phyloP scores from a whole-genome alignment of 2,888 invertebrate genomes.

The Andrena camellia region DNA sequence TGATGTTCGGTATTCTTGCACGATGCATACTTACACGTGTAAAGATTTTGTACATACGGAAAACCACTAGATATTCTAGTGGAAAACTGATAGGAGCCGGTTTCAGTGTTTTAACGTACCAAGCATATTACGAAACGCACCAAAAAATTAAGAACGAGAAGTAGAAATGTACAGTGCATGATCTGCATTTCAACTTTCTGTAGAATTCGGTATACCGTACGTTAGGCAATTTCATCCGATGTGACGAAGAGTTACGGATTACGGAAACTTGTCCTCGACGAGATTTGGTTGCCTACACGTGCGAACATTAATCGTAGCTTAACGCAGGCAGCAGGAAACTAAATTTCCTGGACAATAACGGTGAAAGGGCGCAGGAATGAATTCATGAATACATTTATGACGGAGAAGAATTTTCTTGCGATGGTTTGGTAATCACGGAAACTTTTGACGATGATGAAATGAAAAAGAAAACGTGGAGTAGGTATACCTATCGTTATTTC shows the following conservation, averaged over 20 bases:
- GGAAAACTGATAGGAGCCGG: constrained; percentile 3
- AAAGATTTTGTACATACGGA: not conserved
- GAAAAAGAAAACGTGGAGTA: not conserved
- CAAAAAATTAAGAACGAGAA: not conserved
- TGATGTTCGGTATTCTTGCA: no score
- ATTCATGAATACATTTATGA: not conserved
- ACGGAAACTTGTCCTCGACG: not conserved
- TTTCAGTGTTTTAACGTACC: not conserved
- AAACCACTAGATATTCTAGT: not conserved
- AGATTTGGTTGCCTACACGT: no score
- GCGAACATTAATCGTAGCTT: no score
- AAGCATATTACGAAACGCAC: not conserved
- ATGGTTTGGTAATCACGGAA: not conserved
- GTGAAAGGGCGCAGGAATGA: not conserved
- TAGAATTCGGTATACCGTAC: no score
- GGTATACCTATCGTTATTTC: no score
- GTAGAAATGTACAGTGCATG: not conserved
- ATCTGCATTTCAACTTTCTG: not conserved
- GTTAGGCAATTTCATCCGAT: no score
- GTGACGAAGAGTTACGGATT: no score
- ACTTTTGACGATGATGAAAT: not conserved
- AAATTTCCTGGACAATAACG: not conserved
- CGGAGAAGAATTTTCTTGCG: not conserved
- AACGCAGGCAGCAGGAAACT: not conserved
- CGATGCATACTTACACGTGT: no score